Conservation (phyloP, 1,140 invertebrate species). For the Drosophila tristis region DNA sequence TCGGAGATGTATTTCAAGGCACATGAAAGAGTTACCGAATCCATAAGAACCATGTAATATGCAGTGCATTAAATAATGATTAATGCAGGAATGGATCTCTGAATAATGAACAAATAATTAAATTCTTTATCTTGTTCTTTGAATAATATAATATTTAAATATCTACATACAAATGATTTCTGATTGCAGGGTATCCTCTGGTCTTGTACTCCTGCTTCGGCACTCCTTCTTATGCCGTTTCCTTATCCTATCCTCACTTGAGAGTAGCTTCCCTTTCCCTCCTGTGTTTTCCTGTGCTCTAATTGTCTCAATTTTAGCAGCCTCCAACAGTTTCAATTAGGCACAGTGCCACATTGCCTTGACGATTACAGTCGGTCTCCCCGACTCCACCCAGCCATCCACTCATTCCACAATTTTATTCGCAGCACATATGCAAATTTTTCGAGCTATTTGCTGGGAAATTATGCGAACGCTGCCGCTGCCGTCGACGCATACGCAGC, state of each 20-base stretch:
- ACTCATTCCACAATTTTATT: conserved; percentile 26
- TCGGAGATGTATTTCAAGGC: too few species aligned
- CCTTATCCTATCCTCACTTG: background rate
- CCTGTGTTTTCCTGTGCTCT: conserved; percentile 15
- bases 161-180: too few species aligned
- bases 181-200: too few species aligned
- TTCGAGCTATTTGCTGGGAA: conserved; percentile 73
- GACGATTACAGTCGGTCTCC: conserved; percentile 7
- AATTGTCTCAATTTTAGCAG: conserved; percentile 75
- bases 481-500: conserved; percentile 52
- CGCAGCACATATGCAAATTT: conserved; percentile 65
- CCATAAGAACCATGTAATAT: too few species aligned
- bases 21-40: too few species aligned
- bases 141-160: too few species aligned
- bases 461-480: conserved; percentile 59
- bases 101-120: too few species aligned
- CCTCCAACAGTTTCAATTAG: conserved; percentile 77
- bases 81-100: too few species aligned
- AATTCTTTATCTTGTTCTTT: too few species aligned
- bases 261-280: conserved; percentile 2
- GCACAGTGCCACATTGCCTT: conserved; percentile 44
- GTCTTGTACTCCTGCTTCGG: too few species aligned
- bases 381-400: conserved; percentile 4
- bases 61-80: too few species aligned
- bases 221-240: background rate